These are phyloP conservation scores for Pipistrellus pygmaeus DNA, from an alignment of 2,797 vertebrate genomes.

Conservation along the genomic window DNA sequence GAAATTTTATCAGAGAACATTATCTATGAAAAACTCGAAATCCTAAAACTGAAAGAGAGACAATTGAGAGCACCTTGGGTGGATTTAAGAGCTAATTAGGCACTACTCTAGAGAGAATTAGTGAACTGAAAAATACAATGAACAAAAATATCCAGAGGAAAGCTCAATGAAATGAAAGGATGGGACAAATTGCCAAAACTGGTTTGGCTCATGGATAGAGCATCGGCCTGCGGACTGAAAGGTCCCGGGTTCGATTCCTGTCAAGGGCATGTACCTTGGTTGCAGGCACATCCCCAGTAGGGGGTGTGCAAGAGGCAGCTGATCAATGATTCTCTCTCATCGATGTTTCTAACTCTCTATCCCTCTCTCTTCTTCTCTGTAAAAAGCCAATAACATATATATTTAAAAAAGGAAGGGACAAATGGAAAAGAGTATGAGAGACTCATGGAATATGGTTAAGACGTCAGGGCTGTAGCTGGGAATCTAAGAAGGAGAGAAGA, in stretches of 20 bases:
- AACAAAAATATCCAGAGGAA: conserved; percentile 45
- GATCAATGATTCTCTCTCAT: too few relatives aligned
- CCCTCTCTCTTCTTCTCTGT: too few relatives aligned
- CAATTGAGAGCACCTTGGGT: neutral
- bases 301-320: too few relatives aligned
- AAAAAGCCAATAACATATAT: too few relatives aligned
- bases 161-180: neutral
- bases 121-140: conserved; percentile 18
- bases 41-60: neutral
- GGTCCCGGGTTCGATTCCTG: too few relatives aligned
- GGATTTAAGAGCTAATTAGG: neutral
- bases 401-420: neutral
- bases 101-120: neutral
- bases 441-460: neutral
- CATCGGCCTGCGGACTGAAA: too few relatives aligned
- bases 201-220: too few relatives aligned
- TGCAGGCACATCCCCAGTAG: too few relatives aligned
- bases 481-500: neutral
- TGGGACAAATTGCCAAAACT: too few relatives aligned
- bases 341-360: too few relatives aligned
- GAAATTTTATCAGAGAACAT: neutral
- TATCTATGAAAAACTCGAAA: neutral
- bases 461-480: neutral
- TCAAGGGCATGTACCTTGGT: too few relatives aligned
- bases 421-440: neutral